Conservation (phyloP, 92 coral and sea anemone species). For the Epizoanthus scotinus region DNA sequence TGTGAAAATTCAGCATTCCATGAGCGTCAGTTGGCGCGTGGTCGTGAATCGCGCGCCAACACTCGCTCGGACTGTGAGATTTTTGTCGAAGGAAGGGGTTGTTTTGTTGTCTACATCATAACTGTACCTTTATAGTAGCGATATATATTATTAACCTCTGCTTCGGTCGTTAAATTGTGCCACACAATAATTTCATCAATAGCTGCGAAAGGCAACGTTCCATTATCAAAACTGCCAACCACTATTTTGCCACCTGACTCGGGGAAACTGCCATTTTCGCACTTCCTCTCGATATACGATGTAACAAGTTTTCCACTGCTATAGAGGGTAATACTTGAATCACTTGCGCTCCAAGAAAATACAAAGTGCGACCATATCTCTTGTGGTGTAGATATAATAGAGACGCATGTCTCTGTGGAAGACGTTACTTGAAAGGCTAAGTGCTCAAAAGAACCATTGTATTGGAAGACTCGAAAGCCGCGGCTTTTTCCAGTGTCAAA, state of each 20-base stretch:
- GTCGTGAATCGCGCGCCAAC: too few relatives aligned
- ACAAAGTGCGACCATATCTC: slow-evolving; percentile 4
- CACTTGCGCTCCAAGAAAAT: background rate
- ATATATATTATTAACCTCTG: background rate
- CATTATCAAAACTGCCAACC: background rate
- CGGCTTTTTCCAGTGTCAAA: background rate
- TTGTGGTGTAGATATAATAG: background rate
- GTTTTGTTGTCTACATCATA: too few relatives aligned
- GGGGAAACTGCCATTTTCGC: background rate
- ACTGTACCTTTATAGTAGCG: background rate
- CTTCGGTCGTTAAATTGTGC: background rate
- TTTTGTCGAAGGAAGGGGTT: background rate
- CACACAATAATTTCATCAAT: background rate
- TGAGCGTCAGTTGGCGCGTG: too few relatives aligned
- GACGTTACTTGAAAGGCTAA: background rate
- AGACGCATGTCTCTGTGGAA: background rate
- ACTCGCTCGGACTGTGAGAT: background rate
- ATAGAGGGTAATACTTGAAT: background rate
- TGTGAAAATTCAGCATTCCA: too few relatives aligned
- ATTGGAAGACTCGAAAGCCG: background rate
- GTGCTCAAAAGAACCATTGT: background rate
- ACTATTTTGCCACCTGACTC: background rate
- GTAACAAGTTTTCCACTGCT: background rate
- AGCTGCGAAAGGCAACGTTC: background rate
- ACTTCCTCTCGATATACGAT: background rate